These are phyloP conservation scores for Baccha elongata DNA, from an alignment of 2,888 invertebrate genomes.

Conservation along the genomic window DNA sequence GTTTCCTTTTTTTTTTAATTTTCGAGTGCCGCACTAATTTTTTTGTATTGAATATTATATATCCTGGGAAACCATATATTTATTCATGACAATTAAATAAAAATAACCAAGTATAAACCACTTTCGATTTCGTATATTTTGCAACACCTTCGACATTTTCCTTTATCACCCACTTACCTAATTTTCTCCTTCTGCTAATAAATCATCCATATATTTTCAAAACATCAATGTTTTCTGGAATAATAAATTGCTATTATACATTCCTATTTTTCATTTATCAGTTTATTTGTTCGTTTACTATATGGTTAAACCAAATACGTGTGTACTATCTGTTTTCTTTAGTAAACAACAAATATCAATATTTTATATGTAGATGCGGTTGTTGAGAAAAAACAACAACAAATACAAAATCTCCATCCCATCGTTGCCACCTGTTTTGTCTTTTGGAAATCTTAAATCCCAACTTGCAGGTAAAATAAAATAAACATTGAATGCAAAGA, in stretches of 20 bases:
- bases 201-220: too few species aligned
- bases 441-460: conserved; percentile 4
- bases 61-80: too few species aligned
- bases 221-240: neutral
- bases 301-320: neutral
- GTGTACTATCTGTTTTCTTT: neutral
- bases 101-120: too few species aligned
- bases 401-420: neutral
- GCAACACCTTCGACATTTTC: too few species aligned
- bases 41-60: too few species aligned
- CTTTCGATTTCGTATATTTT: too few species aligned
- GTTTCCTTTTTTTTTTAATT: too few species aligned
- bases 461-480: conserved; percentile 10
- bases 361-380: neutral
- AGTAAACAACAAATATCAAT: neutral
- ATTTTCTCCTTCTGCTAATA: too few species aligned
- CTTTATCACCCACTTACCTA: too few species aligned
- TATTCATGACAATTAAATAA: too few species aligned
- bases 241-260: neutral
- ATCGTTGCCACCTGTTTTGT: conserved; percentile 52
- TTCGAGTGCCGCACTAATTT: too few species aligned
- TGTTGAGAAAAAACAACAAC: neutral
- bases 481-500: conserved; percentile 41
- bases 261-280: neutral
- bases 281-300: neutral